phyloP scores from a whole-genome alignment of 2,797 vertebrate genomes.

The Myioborus melanocephalus region DNA sequence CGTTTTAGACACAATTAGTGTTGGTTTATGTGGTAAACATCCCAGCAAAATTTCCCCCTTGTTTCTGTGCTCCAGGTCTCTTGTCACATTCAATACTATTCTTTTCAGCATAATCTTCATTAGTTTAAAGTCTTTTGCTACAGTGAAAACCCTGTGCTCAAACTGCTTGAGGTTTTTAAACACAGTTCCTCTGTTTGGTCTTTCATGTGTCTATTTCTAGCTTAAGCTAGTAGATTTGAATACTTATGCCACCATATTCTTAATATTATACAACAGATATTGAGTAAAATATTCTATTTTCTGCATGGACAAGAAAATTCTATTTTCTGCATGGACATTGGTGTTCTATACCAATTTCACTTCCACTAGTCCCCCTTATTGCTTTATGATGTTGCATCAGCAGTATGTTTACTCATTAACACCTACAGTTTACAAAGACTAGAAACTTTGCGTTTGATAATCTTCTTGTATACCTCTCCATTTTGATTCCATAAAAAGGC shows the following conservation, averaged over 20 bases:
- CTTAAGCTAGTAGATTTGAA: neutral
- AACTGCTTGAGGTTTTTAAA: neutral
- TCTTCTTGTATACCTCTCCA: neutral
- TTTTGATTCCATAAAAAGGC: neutral
- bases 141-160: neutral
- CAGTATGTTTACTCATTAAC: neutral
- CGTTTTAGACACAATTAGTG: neutral
- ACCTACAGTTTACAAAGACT: neutral
- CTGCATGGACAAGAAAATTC: neutral
- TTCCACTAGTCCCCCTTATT: neutral
- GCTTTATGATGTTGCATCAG: neutral
- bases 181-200: neutral
- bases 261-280: neutral
- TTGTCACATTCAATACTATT: neutral
- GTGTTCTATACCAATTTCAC: neutral
- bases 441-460: neutral
- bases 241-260: neutral
- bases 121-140: neutral
- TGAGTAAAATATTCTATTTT: neutral
- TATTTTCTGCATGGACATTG: neutral
- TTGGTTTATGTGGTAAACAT: neutral
- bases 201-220: neutral
- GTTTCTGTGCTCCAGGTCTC: neutral
- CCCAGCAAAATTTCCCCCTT: neutral
- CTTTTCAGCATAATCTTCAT: neutral